Percentiles rank a stretch among this genome's conserved stretches.
These are phyloP conservation scores for Hecatera dysodea DNA, from an alignment of 2,888 invertebrate genomes.

Conservation along the genomic window DNA sequence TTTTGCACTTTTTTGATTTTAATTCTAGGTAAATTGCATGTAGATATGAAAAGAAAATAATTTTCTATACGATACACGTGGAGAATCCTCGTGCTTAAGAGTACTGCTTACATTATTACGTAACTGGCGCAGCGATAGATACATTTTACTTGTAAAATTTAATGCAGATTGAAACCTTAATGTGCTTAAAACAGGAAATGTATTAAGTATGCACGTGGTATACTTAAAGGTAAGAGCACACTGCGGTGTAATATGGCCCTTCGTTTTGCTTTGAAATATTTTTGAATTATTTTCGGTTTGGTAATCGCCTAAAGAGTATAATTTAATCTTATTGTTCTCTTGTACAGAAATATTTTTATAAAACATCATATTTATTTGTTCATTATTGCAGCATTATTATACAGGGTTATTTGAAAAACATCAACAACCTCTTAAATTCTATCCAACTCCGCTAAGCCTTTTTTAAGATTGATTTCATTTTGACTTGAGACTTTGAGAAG, in stretches of 20 bases:
- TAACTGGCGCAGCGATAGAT: slow-evolving; percentile 27
- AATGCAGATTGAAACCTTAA: slow-evolving; percentile 40
- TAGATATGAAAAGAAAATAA: slow-evolving; percentile 3
- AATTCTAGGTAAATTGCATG: too few relatives aligned
- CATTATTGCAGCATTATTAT: too few relatives aligned
- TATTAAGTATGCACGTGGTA: slow-evolving; percentile 57
- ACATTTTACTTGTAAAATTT: slow-evolving; percentile 48
- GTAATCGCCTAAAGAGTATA: neutral
- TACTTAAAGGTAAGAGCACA: slow-evolving; percentile 31
- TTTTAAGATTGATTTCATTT: too few relatives aligned
- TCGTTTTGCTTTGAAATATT: neutral
- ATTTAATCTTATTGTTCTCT: neutral
- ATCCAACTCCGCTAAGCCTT: too few relatives aligned
- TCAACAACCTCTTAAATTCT: too few relatives aligned
- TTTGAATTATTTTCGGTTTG: neutral
- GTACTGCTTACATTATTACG: slow-evolving; percentile 17
- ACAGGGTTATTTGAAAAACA: too few relatives aligned
- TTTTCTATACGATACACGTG: slow-evolving; percentile 31
- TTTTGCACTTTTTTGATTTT: too few relatives aligned
- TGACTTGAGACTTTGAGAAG: too few relatives aligned
- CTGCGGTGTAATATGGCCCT: neutral
- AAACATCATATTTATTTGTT: too few relatives aligned
- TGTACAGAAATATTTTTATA: too few relatives aligned
- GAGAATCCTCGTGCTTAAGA: neutral
- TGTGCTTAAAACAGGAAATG: slow-evolving; percentile 54